phyloP scores from a whole-genome alignment of 2,797 vertebrate genomes.

The Cryptoblepharus egeriae region DNA sequence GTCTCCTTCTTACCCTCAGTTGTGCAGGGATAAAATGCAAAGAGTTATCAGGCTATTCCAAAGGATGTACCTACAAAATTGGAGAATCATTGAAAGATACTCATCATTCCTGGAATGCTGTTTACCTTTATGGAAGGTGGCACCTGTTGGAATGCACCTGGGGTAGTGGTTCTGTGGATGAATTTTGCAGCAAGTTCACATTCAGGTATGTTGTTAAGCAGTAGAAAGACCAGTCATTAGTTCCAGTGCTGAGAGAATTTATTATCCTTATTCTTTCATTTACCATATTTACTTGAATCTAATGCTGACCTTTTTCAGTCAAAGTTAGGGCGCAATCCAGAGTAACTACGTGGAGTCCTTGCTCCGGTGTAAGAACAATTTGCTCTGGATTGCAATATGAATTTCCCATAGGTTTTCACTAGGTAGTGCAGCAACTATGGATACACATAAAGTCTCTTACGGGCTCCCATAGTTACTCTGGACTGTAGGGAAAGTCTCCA shows the following conservation, averaged over 20 bases:
- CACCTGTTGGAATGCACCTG: constrained; percentile 85
- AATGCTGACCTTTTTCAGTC: too few relatives aligned
- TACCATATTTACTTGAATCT: too few relatives aligned
- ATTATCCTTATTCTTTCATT: not conserved
- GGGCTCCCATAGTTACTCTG: too few relatives aligned
- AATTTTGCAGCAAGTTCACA: constrained; percentile 76
- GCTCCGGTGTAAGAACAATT: too few relatives aligned
- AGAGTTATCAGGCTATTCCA: constrained; percentile 76
- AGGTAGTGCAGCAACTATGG: too few relatives aligned
- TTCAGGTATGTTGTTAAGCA: constrained; percentile 69
- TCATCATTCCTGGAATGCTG: constrained; percentile 80
- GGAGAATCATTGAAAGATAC: constrained; percentile 75
- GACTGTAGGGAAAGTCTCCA: too few relatives aligned
- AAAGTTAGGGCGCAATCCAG: too few relatives aligned
- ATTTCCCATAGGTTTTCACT: too few relatives aligned
- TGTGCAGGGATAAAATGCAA: constrained; percentile 78
- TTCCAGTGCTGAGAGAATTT: not conserved
- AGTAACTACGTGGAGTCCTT: too few relatives aligned
- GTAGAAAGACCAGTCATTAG: not conserved
- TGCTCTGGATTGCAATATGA: too few relatives aligned
- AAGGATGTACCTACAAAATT: constrained; percentile 73
- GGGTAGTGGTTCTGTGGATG: constrained; percentile 78
- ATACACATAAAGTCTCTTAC: too few relatives aligned
- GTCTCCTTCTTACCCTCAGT: constrained; percentile 56
- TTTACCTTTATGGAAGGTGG: constrained; percentile 80